Conservation (phyloP, 1,140 invertebrate species). For the Choristoneura fumiferana region DNA sequence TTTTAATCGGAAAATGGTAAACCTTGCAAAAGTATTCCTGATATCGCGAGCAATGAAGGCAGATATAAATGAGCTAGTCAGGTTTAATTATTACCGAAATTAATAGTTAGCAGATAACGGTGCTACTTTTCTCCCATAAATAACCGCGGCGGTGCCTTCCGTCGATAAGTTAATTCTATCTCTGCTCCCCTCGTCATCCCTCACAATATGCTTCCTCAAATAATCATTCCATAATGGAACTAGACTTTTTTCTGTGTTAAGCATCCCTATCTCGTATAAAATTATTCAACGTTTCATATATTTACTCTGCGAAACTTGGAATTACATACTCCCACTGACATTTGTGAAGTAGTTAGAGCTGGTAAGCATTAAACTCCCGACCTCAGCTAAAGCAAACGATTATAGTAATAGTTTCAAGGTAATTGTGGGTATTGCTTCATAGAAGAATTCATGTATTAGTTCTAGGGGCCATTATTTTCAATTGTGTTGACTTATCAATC, state of each 20-base stretch:
- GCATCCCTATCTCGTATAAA: no score
- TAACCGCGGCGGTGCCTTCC: constrained; percentile 42
- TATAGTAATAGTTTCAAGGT: no score
- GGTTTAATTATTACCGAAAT: constrained; percentile 61
- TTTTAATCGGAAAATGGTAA: neutral
- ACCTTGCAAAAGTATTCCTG: constrained; percentile 8
- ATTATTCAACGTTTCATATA: no score
- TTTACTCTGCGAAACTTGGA: no score
- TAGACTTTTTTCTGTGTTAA: constrained; percentile 24
- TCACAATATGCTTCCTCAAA: constrained; percentile 35
- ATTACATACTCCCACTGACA: no score
- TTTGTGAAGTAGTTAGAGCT: no score
- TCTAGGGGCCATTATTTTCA: no score
- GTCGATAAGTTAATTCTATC: constrained; percentile 68
- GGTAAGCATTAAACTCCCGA: no score
- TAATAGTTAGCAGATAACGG: constrained; percentile 61
- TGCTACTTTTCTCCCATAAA: constrained; percentile 55
- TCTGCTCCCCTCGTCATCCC: constrained; percentile 55
- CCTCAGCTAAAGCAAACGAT: no score
- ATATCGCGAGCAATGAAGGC: constrained; percentile 26
- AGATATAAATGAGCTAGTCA: constrained; percentile 47
- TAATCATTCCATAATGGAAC: constrained; percentile 35
- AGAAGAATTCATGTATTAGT: no score
- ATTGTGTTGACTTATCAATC: no score
- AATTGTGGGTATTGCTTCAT: no score